phyloP scores from a whole-genome alignment of 2,797 vertebrate genomes.

The Pseudocheirus occidentalis region DNA sequence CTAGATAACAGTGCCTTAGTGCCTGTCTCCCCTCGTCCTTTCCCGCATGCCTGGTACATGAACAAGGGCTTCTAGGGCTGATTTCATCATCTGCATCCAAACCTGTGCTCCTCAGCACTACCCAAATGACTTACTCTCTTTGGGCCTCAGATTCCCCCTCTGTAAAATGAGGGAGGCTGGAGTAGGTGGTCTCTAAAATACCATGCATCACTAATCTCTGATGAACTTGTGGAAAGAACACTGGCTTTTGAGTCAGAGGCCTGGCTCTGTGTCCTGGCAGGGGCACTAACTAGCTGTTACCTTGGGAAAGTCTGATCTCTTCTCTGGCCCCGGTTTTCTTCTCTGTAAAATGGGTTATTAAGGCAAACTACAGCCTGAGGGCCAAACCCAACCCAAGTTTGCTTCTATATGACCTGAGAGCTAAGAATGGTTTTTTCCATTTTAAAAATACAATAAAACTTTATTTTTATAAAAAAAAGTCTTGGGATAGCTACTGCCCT shows the following conservation, averaged over 20 bases:
- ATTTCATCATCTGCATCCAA: background rate
- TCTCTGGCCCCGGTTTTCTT: background rate
- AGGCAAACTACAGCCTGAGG: background rate
- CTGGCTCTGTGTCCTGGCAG: background rate
- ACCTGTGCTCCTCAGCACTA: background rate
- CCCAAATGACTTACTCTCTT: background rate
- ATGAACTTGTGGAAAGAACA: background rate
- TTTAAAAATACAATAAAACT: background rate
- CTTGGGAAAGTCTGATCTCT: background rate
- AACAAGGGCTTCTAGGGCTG: background rate
- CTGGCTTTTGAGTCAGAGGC: background rate
- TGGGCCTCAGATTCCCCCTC: background rate
- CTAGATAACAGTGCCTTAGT: background rate
- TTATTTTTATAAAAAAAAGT: background rate
- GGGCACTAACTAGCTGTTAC: background rate
- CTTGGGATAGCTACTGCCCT: background rate
- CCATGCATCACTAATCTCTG: background rate
- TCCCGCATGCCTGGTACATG: background rate
- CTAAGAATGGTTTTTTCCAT: background rate
- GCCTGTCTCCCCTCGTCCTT: background rate
- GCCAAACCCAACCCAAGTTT: background rate
- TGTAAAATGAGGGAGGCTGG: no score
- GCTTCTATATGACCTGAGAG: background rate
- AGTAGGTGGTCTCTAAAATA: background rate
- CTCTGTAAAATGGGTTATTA: background rate